Conservation (phyloP, 2,113 vertebrate species). For the Pontoporia blainvillei region DNA sequence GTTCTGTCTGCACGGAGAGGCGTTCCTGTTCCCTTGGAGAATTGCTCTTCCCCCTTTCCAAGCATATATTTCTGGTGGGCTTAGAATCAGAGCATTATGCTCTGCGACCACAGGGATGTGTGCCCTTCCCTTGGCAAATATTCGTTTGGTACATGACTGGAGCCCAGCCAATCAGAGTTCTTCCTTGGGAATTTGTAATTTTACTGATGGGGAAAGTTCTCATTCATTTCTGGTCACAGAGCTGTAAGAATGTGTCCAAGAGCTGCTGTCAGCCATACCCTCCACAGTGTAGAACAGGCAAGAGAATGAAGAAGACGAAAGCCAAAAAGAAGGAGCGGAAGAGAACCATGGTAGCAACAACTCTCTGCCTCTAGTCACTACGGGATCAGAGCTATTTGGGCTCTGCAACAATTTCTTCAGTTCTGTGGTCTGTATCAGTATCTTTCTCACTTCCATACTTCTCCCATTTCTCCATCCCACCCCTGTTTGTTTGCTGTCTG, state of each 20-base stretch:
- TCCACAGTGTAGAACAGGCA: no score
- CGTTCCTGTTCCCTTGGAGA: neutral
- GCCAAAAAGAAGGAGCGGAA: neutral
- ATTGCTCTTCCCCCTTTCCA: neutral
- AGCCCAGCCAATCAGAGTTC: neutral
- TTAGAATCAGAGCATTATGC: neutral
- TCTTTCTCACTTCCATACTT: neutral
- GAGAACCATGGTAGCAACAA: neutral
- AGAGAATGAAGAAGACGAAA: neutral
- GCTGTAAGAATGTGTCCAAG: neutral
- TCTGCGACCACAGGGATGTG: neutral
- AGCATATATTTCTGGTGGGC: neutral
- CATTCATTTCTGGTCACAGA: neutral
- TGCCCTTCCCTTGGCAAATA: neutral
- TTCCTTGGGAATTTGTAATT: neutral
- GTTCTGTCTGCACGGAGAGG: neutral
- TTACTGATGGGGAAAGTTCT: neutral
- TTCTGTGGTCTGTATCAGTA: neutral
- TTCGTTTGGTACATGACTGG: neutral
- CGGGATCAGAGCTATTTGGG: neutral
- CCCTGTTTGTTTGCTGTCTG: neutral
- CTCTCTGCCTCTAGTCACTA: neutral
- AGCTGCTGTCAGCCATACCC: neutral
- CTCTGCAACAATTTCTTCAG: neutral
- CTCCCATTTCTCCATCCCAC: neutral